These are phyloP conservation scores for Microctenopoma stevenorrisi DNA, from an alignment of 2,797 vertebrate genomes.

Conservation along the genomic window DNA sequence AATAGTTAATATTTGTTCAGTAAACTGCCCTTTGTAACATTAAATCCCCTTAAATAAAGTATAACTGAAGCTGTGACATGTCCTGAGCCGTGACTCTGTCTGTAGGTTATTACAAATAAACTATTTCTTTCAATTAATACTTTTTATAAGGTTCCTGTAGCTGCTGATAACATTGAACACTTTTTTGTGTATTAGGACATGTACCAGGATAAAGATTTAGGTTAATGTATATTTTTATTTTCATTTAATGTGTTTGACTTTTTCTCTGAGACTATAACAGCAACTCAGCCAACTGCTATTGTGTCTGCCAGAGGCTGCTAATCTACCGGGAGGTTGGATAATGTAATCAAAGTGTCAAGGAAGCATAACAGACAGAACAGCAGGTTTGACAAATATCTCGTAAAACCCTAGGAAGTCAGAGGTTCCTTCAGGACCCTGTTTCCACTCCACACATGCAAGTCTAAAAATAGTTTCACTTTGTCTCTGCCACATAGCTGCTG, in stretches of 20 bases:
- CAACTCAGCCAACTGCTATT: conserved; percentile 31
- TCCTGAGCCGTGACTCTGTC: too few relatives aligned
- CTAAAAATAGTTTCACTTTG: conserved; percentile 84
- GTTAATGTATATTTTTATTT: conserved; percentile 5
- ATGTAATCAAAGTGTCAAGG: conserved; percentile 82
- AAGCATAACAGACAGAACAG: conserved; percentile 79
- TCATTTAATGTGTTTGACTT: conserved; percentile 5
- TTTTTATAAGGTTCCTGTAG: too few relatives aligned
- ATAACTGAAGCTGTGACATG: too few relatives aligned
- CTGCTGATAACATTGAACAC: too few relatives aligned
- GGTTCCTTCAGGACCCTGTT: conserved; percentile 79
- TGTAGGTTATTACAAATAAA: too few relatives aligned
- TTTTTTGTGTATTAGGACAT: not conserved
- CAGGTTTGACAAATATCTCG: conserved; percentile 78
- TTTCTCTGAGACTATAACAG: conserved; percentile 4
- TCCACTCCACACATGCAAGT: conserved; percentile 76
- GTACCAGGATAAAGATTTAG: not conserved
- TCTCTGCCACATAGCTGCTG: conserved; percentile 60
- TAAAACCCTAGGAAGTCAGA: conserved; percentile 79
- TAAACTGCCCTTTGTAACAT: too few relatives aligned
- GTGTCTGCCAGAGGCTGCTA: conserved; percentile 63
- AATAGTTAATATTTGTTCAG: too few relatives aligned
- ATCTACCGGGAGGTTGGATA: conserved; percentile 77
- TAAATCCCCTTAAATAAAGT: too few relatives aligned
- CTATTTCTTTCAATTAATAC: too few relatives aligned